These are phyloP conservation scores for Leptinotarsa tumamoca DNA, from an alignment of 2,888 invertebrate species.

Conservation along the genomic window DNA sequence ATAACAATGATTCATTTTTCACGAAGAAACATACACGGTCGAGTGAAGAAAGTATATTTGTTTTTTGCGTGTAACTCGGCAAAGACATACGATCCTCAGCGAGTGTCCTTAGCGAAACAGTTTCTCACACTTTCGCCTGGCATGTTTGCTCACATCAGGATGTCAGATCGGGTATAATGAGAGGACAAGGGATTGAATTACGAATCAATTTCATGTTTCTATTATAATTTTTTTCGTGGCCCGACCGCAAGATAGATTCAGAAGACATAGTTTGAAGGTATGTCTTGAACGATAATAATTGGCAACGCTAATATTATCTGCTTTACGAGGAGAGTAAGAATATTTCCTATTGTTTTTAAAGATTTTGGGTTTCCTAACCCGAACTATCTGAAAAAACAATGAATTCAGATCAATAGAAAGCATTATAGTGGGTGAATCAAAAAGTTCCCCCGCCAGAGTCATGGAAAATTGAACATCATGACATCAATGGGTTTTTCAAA, in stretches of 20 bases:
- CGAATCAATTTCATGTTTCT: slow-evolving; percentile 19
- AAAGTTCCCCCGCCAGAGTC: no score
- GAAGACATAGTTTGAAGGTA: slow-evolving; percentile 11
- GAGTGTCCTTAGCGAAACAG: slow-evolving; percentile 29
- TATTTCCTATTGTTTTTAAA: not conserved
- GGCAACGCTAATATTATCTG: not conserved
- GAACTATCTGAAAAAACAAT: no score
- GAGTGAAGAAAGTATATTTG: slow-evolving; percentile 12
- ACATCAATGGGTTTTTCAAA: no score
- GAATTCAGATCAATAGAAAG: no score
- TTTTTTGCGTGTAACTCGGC: slow-evolving; percentile 15
- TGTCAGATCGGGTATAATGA: slow-evolving; percentile 20
- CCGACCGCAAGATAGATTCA: slow-evolving; percentile 12
- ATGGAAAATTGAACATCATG: no score
- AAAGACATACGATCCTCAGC: slow-evolving; percentile 32
- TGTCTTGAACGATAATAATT: slow-evolving; percentile 1
- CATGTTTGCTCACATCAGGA: slow-evolving; percentile 14
- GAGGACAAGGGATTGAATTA: slow-evolving; percentile 24
- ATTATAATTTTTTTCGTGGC: slow-evolving; percentile 15
- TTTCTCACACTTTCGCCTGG: slow-evolving; percentile 43
- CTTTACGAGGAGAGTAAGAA: not conserved
- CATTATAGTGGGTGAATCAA: no score
- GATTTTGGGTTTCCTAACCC: not conserved
- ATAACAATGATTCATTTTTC: slow-evolving; percentile 10
- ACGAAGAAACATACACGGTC: not conserved